Evolutionary conservation across 2,113 vertebrate species (phyloP), one percentile per base, ranked within the genome.

Genomic region (Cyanistes caeruleus): DNA sequence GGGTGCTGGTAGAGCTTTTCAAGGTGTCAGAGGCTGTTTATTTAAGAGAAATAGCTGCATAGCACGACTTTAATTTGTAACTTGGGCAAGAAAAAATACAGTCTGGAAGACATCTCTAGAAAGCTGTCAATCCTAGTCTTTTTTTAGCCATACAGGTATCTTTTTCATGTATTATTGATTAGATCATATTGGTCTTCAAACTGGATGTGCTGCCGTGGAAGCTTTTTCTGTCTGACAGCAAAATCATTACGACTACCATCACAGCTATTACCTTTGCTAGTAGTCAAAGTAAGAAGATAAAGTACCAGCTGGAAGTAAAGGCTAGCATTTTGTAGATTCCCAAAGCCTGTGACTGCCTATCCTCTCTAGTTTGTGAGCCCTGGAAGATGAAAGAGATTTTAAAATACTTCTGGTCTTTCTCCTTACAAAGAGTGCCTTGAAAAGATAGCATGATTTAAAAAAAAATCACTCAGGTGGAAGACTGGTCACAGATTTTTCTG

Each of bases 161-260:
- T 90, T 93, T 92, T 81, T 90, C 39, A 70, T 86, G 33, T 75
- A 62, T 77, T 88, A 92, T 74, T 77, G 76, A 84, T 94, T 90
- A 80, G 80, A 63, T 92, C 60, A 39, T 55, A 67, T 63, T 87
- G 67, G 69, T 84, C 73, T 84, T 62, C 80, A 81, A 62, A 69
- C 89, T 94, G 58, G 16, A 87, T 76, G 44, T 75, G 60, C 84
- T 87, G 44, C 56, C 75, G 27, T 84, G 74, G 73, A 90, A 84
- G 73, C 27, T 73, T 79, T 92, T 92, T 88, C 15, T 1, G 3
- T 88, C 43, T 94, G 75, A 85, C 51, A 80, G 91, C n/a, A 73
- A 80, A 91, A 92, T 76, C 89, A 62, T 94, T 95, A 13, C 3
- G 9, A 79, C 18, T 73, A 37, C 17, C 17, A 70, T 83, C 75